These are phyloP conservation scores for Rhea americana DNA, from an alignment of 2,113 vertebrate species.

Conservation along the genomic window DNA sequence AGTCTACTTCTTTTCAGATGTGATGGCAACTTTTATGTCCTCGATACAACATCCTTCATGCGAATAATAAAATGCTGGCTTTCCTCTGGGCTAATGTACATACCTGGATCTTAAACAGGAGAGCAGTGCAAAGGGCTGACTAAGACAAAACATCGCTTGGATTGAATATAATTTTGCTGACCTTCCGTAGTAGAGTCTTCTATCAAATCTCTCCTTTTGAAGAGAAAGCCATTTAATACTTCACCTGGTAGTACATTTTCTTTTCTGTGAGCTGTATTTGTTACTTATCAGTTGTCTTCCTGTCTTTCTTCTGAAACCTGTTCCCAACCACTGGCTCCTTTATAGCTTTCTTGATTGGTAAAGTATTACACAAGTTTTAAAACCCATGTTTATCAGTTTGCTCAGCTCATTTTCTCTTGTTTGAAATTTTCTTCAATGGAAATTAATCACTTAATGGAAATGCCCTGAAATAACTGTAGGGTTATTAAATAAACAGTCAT, in stretches of 20 bases:
- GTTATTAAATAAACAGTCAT: constrained; percentile 52
- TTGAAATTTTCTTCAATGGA: constrained; percentile 23
- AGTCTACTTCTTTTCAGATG: background rate
- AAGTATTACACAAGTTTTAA: background rate
- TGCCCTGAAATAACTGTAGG: background rate
- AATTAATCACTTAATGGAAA: background rate
- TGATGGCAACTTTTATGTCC: background rate
- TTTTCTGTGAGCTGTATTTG: background rate
- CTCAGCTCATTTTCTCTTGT: constrained; percentile 21
- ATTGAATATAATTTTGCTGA: background rate
- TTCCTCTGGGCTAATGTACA: background rate
- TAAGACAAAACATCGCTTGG: constrained; percentile 17
- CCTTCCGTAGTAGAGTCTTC: background rate
- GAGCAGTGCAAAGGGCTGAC: background rate
- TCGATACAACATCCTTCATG: background rate
- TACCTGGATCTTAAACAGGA: background rate
- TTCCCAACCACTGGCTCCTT: constrained; percentile 8
- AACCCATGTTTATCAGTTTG: background rate
- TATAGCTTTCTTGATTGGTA: background rate
- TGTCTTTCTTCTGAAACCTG: background rate
- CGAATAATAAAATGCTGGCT: background rate
- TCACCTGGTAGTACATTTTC: background rate
- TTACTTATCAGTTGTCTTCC: constrained; percentile 4
- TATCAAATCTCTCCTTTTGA: background rate
- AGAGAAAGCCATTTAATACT: background rate